Evolutionary conservation across 2,888 invertebrate species (phyloP), one percentile per base, ranked within the genome.

Genomic region (Neoitamus cyanurus): DNA sequence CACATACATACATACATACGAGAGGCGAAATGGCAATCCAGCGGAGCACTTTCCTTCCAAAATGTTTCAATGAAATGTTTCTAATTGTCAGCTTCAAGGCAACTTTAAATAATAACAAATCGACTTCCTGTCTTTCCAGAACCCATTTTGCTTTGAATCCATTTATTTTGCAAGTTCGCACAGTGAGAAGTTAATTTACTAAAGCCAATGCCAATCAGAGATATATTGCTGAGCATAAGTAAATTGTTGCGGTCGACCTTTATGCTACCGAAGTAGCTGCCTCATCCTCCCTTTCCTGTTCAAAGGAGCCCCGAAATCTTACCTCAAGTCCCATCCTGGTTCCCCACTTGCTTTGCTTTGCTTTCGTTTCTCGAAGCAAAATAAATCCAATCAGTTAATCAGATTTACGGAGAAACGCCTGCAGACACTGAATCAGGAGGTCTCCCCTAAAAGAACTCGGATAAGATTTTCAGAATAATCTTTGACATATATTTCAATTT

Each of bases 381-480:
- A 70, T 70, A 70, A 70, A 70, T 70, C 70, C 70, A 70, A 70
- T 70, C 70, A 70, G 70, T 70, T 70, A 70, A 70, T 70, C 70
- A 31, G 70, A 70, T 70, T 70, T 70, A 30, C 30, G 30, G 70
- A 70, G 70, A 30, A 70, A 31, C 70, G 70, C 70, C 70, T 70
- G 70, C 70, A 70, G 70, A 70, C 70, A 31, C 25, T 70, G 70
- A 31, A 70, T 30, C 31, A 7, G 69, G n/a, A 69, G 15, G 70
- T 31, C n/a, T 31, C 30, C 31, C 31, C 30, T 4, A 70, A 70
- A 70, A 70, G 70, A 70, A 30, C 70, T 70, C 7, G 70, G 70
- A 70, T 70, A 70, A 70, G 70, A 70, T 70, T 70, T 31, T 30
- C n/a, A 31, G 31, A 70, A 70, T 70, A 70, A 70, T 31, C 70